Base-by-base conservation (phyloP, 2,797 vertebrate species). In the Phylloscopus collybita region DNA sequence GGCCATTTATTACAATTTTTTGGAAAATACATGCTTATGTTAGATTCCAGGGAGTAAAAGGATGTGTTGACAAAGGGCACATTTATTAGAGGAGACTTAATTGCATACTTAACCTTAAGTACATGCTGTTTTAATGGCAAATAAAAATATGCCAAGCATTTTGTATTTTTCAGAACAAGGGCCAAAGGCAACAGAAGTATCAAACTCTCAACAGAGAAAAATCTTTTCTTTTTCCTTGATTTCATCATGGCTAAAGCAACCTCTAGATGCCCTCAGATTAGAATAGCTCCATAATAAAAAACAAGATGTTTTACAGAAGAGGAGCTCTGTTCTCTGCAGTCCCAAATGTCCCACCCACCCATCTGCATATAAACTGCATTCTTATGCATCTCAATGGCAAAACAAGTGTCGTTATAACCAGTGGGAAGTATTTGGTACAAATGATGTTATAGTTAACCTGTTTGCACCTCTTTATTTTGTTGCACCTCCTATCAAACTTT, bases 1-100 rank as follows among this genome's bases (percentile, higher is more conserved):
- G 50, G 86, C 60, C 23, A 0, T 40, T 90, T 76, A 53, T n/a
- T 30, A 44, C 56, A 79, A 34, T 53, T 88, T 79, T 92, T 75
- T 18, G 18, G 44, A 84, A 92, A 95, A 79, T 22, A 45, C 15
- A 34, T 17, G 45, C 74, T 89, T 85, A 34, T 56, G 59, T 87
- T 60, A 76, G 79, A 91, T 87, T 91, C 50, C 25, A 57, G 62
- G 56, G 51, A 76, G 56, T 45, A 82, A 69, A 86, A 86, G 49
- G 60, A 79, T 75, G 36, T 34, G 18, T 72, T 94, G 83, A 92
- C n/a, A 90, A 93, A 90, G 80, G 59, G 44, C 51, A 49, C 34
- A 66, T 82, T 95, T 92, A 84, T 93, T 81, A 90, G 18, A 92
- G 49, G 23, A 90, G 66, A 81, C 36, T 65, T 95, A 93, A 96